Evolutionary conservation across 1,140 invertebrate genomes (phyloP).

Genomic region (Lithobius niger): DNA sequence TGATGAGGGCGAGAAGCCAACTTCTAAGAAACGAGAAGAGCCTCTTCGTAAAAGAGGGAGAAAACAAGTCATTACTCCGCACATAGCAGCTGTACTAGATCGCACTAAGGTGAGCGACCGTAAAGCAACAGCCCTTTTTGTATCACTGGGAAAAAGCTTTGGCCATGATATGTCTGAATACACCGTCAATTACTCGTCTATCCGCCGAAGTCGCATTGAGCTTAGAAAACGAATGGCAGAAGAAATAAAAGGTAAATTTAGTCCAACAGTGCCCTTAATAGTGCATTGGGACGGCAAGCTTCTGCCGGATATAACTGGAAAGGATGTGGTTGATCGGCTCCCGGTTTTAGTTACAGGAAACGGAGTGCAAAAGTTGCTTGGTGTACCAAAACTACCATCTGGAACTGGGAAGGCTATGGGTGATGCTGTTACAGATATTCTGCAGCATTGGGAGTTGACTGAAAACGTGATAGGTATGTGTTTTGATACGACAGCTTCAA

Average conservation of each 20-base stretch:
- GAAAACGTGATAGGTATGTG: constrained; percentile 16
- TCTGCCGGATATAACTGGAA: constrained; percentile 2
- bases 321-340: constrained; percentile 23
- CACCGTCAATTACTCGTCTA: background rate
- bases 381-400: constrained; percentile 20
- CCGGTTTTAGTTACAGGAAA: constrained; percentile 22
- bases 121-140: background rate
- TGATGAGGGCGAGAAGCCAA: too few relatives aligned
- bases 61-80: background rate
- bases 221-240: background rate
- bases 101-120: constrained; percentile 9
- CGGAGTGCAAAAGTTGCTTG: constrained; percentile 22
- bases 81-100: constrained; percentile 6
- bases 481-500: constrained; percentile 19
- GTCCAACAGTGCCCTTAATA: background rate
- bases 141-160: background rate
- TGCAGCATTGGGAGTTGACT: constrained; percentile 15
- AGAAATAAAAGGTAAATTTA: background rate
- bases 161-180: background rate
- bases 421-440: constrained; percentile 18
- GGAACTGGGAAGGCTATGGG: constrained; percentile 21
- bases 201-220: background rate
- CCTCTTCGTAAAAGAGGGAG: background rate
- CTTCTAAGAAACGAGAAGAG: too few relatives aligned
- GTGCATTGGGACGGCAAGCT: constrained; percentile 13